Evolutionary conservation across 2,113 vertebrate species (phyloP).

Genomic region (Rhabdomys dilectus): DNA sequence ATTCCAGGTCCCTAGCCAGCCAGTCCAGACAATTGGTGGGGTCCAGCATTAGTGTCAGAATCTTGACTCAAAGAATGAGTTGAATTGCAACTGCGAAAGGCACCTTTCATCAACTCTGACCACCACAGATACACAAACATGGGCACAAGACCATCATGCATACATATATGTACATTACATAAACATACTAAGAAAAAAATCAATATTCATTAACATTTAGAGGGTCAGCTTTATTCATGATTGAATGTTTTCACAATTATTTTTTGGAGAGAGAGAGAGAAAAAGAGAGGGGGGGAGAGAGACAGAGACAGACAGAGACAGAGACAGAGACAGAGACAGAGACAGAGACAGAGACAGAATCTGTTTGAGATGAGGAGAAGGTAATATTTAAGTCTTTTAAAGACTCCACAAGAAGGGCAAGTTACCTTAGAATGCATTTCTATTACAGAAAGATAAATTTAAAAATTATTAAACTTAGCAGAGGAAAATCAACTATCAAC

Average conservation of each 20-base stretch:
- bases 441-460: neutral
- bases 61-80: neutral
- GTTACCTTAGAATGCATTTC: neutral
- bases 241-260: neutral
- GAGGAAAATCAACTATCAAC: neutral
- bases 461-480: neutral
- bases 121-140: neutral
- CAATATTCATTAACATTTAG: neutral
- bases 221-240: neutral
- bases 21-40: neutral
- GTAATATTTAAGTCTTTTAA: neutral
- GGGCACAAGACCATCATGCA: neutral
- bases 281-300: neutral
- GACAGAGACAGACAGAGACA: too few relatives aligned
- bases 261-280: neutral
- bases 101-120: neutral
- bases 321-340: too few relatives aligned
- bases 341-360: too few relatives aligned
- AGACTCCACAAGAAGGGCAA: neutral
- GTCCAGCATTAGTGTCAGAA: neutral
- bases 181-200: neutral
- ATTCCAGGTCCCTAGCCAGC: neutral
- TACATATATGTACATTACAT: neutral
- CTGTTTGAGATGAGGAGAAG: neutral
- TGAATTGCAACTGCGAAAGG: neutral